These are phyloP conservation scores for Hypomecis atomaria DNA, from an alignment of 2,888 invertebrate species.

Conservation along the genomic window DNA sequence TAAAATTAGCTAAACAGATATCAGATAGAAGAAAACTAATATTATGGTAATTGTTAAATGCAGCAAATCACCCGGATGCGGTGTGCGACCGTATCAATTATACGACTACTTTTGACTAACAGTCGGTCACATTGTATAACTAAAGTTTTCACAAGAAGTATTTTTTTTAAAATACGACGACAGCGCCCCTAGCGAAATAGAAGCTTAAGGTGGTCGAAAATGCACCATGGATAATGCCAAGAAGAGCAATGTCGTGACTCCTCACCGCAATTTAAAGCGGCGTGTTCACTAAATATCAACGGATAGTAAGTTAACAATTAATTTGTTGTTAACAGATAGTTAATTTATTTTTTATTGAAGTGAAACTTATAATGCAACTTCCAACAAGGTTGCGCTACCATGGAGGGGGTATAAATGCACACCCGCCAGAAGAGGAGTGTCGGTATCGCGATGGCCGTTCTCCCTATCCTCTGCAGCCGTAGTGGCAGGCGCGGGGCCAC, in stretches of 20 bases:
- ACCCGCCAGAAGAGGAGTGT: too few relatives aligned
- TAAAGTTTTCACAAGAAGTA: background rate
- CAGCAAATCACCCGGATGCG: constrained; percentile 37
- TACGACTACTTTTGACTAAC: background rate
- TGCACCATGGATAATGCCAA: constrained; percentile 13
- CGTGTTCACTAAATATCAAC: background rate
- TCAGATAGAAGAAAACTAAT: background rate
- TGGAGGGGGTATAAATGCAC: too few relatives aligned
- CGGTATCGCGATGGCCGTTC: too few relatives aligned
- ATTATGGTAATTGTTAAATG: constrained; percentile 23
- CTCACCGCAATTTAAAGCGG: constrained; percentile 5
- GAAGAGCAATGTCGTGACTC: constrained; percentile 25
- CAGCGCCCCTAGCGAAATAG: background rate
- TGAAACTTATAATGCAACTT: too few relatives aligned
- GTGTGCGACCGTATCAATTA: constrained; percentile 10
- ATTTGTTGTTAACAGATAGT: too few relatives aligned
- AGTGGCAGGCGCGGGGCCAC: too few relatives aligned
- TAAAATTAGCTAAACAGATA: too few relatives aligned
- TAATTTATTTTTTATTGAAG: too few relatives aligned
- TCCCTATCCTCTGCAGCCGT: too few relatives aligned
- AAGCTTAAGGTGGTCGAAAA: background rate
- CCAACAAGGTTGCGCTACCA: too few relatives aligned
- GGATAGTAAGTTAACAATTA: background rate
- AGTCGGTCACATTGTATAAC: background rate
- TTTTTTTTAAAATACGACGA: background rate